Evolutionary conservation across 2,797 vertebrate genomes (phyloP).

Genomic region (Pempheris klunzingeri): DNA sequence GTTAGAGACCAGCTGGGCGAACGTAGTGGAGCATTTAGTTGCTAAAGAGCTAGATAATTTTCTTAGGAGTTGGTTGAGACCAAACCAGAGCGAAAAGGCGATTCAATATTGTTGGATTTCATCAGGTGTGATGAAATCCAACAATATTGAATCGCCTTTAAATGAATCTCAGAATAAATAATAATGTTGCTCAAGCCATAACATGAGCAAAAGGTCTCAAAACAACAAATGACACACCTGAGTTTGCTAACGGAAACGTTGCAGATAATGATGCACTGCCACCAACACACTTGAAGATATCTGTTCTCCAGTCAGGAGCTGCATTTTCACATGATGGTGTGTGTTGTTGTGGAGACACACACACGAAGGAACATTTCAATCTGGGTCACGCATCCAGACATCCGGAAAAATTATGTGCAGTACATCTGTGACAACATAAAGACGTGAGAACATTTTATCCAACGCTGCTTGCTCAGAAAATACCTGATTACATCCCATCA

Average conservation of each 20-base stretch:
- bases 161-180: no score
- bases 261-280: neutral
- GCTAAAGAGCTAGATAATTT: no score
- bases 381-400: constrained; percentile 38
- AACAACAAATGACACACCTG: neutral
- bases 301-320: constrained; percentile 2
- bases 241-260: neutral
- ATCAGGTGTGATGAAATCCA: no score
- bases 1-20: no score
- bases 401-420: neutral
- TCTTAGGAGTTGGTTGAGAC: no score
- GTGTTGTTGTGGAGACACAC: constrained; percentile 1
- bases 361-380: constrained; percentile 16
- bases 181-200: no score
- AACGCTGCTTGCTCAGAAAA: constrained; percentile 88
- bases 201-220: neutral
- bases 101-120: no score
- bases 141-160: no score
- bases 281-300: neutral
- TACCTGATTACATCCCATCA: constrained; percentile 86
- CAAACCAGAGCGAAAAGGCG: no score
- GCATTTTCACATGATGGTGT: neutral
- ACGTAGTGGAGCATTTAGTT: no score
- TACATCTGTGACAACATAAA: constrained; percentile 66
- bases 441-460: constrained; percentile 80